Evolutionary conservation across 2,113 vertebrate genomes (phyloP).

Genomic region (Prionailurus viverrinus): DNA sequence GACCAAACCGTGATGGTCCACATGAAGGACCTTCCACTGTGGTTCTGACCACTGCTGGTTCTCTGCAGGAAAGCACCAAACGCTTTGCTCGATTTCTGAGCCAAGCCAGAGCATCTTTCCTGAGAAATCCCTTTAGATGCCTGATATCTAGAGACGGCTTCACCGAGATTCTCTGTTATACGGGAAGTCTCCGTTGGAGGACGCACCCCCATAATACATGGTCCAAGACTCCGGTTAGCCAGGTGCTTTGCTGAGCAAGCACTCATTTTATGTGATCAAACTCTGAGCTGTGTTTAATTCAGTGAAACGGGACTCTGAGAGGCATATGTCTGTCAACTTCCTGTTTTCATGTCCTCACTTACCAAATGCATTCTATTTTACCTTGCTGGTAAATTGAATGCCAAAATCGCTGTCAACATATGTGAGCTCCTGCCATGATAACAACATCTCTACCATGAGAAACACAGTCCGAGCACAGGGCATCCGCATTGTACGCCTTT

Average conservation of each 20-base stretch:
- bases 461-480: accelerated
- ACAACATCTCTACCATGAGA: accelerated
- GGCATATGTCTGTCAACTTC: neutral
- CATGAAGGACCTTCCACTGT: neutral
- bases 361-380: accelerated
- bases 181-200: conserved; percentile 16
- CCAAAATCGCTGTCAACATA: no score
- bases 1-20: neutral
- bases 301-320: neutral
- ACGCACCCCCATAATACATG: neutral
- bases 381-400: neutral
- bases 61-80: conserved; percentile 31
- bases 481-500: accelerated
- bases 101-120: neutral
- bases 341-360: neutral
- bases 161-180: conserved; percentile 57
- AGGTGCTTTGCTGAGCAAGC: neutral
- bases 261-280: neutral
- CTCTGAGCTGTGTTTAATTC: neutral
- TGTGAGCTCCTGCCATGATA: accelerated
- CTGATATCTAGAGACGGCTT: conserved; percentile 51
- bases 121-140: neutral
- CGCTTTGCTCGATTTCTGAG: conserved; percentile 44
- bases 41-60: neutral
- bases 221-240: conserved; percentile 59